Conservation (phyloP, 2,113 vertebrate genomes). For the Planiliza haematocheilus region DNA sequence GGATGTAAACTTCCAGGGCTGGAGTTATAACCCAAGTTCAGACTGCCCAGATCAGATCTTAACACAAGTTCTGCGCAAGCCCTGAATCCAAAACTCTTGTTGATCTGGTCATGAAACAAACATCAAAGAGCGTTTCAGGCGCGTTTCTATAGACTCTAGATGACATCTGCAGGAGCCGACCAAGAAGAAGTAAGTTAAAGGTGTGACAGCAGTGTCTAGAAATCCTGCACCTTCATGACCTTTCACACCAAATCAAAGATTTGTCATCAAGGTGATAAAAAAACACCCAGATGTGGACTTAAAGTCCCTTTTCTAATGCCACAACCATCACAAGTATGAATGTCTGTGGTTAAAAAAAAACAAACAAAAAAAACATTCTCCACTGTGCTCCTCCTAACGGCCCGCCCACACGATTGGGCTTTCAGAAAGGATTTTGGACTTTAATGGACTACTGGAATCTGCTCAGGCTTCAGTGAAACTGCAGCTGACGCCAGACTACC, state of each 20-base stretch:
- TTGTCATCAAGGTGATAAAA: not conserved
- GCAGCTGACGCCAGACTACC: slow-evolving; percentile 48
- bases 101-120: too few relatives aligned
- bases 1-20: too few relatives aligned
- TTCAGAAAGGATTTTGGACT: slow-evolving; percentile 58
- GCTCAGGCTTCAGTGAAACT: slow-evolving; percentile 41
- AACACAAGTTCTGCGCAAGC: too few relatives aligned
- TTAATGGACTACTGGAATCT: slow-evolving; percentile 62
- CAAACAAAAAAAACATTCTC: not conserved
- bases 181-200: slow-evolving; percentile 19
- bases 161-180: not conserved
- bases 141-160: not conserved
- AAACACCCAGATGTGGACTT: not conserved
- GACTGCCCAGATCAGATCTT: too few relatives aligned
- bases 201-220: not conserved
- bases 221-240: slow-evolving; percentile 12
- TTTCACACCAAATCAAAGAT: slow-evolving; percentile 11
- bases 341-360: slow-evolving; percentile 24
- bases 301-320: not conserved
- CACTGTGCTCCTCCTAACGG: not conserved
- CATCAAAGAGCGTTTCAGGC: not conserved
- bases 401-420: slow-evolving; percentile 26
- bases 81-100: too few relatives aligned
- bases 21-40: too few relatives aligned
- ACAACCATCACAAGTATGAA: not conserved